Percentiles rank a stretch among this genome's conserved stretches.
Conservation (phyloP, 2,797 vertebrate species). For the Muraenolepis orangiensis region DNA sequence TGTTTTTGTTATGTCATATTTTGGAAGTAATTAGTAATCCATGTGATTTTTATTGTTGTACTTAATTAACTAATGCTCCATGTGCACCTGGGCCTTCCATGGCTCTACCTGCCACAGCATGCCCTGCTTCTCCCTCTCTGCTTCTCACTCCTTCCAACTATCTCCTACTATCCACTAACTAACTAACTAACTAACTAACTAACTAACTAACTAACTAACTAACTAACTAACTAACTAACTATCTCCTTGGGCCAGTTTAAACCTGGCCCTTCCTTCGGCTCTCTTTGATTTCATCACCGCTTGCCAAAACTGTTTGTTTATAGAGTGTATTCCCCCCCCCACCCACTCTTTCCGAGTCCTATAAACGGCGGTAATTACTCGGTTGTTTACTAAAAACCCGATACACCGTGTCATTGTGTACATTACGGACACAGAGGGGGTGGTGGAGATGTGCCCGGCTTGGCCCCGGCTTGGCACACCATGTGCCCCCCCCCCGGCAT, state of each 20-base stretch:
- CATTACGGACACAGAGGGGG: constrained; percentile 26
- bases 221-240: no score
- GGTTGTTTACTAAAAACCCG: constrained; percentile 2
- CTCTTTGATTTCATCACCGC: neutral
- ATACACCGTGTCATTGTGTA: constrained; percentile 35
- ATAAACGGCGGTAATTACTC: neutral
- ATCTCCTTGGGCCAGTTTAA: neutral
- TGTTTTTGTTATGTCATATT: no score
- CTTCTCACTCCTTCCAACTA: constrained; percentile 21
- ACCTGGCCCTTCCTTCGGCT: neutral
- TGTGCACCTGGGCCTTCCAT: no score
- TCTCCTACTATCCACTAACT: no score
- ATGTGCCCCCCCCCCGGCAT: constrained; percentile 46
- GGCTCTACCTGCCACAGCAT: constrained; percentile 64
- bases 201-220: no score
- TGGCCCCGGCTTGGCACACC: constrained; percentile 43
- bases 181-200: no score
- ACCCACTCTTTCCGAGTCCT: neutral
- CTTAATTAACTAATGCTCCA: no score
- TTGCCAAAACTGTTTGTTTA: neutral
- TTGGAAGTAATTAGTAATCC: no score
- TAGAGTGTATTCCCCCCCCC: no score
- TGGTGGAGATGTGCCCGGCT: constrained; percentile 30
- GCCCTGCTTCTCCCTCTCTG: constrained; percentile 50
- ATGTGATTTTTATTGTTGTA: no score